Evolutionary conservation across 1,140 invertebrate species (phyloP).

Genomic region (Portunus trituberculatus): DNA sequence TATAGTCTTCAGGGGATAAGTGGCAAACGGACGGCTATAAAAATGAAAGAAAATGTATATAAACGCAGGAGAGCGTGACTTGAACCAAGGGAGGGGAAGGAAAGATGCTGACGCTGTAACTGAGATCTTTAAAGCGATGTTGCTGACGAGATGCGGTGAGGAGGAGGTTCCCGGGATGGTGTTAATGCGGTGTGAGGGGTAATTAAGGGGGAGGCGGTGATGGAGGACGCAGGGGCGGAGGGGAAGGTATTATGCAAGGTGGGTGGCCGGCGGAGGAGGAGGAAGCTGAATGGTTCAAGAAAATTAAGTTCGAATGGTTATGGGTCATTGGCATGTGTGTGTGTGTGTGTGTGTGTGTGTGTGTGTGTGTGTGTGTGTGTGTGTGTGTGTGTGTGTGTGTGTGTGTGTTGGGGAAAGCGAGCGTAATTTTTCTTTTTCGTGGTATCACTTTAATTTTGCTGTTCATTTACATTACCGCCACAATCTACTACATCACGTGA

Average conservation of each 20-base stretch:
- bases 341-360: constrained; percentile 20
- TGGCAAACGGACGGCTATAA: too few species aligned
- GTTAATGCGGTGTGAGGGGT: constrained; percentile 9
- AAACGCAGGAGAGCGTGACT: background rate
- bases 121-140: too few species aligned
- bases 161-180: background rate
- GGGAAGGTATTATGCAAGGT: background rate
- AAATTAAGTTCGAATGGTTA: background rate
- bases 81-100: background rate
- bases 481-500: background rate
- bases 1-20: too few species aligned
- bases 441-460: background rate
- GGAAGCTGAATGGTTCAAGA: background rate
- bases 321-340: constrained; percentile 1
- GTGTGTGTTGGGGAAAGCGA: too few species aligned
- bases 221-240: background rate
- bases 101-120: background rate
- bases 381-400: too few species aligned
- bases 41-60: too few species aligned
- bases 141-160: background rate
- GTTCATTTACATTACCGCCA: background rate
- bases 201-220: background rate
- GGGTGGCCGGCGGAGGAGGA: background rate
- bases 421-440: too few species aligned
- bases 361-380: constrained; percentile 18